Evolutionary conservation across 2,888 invertebrate species (phyloP).

Genomic region (Eumerus sabulonum): DNA sequence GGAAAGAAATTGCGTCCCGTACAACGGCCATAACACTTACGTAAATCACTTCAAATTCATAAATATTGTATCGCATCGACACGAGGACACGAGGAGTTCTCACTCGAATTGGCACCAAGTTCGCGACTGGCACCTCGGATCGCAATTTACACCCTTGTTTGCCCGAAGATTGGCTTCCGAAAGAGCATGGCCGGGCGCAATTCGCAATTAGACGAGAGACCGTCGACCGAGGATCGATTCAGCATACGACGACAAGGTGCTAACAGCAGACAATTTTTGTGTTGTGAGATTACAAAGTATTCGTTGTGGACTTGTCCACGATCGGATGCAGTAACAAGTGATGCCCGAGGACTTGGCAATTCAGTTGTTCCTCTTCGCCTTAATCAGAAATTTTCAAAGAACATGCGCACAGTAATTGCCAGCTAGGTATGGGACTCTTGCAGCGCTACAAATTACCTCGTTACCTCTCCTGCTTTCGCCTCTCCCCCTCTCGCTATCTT

Average conservation of each 20-base stretch:
- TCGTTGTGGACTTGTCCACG: slow-evolving; percentile 41
- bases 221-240: neutral
- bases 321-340: slow-evolving; percentile 3
- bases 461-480: slow-evolving; percentile 5
- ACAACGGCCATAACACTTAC: slow-evolving; percentile 63
- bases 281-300: neutral
- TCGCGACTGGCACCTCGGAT: slow-evolving; percentile 28
- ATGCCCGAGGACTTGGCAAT: slow-evolving; percentile 15
- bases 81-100: slow-evolving; percentile 46
- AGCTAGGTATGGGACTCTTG: slow-evolving; percentile 43
- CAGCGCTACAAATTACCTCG: slow-evolving; percentile 19
- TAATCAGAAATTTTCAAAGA: slow-evolving; percentile 62
- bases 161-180: slow-evolving; percentile 65
- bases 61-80: slow-evolving; percentile 43
- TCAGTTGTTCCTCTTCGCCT: slow-evolving; percentile 36
- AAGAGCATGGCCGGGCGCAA: slow-evolving; percentile 58
- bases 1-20: slow-evolving; percentile 60
- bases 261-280: slow-evolving; percentile 61
- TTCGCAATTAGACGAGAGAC: slow-evolving; percentile 60
- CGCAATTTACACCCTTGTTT: slow-evolving; percentile 67
- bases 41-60: slow-evolving; percentile 68
- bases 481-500: neutral
- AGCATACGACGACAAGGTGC: slow-evolving; percentile 63
- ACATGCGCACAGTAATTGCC: slow-evolving; percentile 66
- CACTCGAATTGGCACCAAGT: slow-evolving; percentile 28